Base-by-base conservation (phyloP, 2,888 invertebrate species). In the Timema podura region DNA sequence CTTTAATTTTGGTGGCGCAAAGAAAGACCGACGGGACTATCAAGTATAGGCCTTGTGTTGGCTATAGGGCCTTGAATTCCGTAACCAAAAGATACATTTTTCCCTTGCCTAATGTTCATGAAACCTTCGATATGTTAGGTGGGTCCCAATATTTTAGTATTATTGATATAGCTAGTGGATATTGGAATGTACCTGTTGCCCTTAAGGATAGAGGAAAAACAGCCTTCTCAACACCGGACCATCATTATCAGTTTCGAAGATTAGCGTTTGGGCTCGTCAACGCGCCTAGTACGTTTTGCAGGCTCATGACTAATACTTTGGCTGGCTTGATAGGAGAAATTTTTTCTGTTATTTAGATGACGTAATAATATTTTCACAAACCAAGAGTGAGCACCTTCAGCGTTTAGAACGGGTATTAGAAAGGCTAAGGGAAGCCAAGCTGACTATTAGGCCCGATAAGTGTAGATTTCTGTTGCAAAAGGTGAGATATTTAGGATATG, bases 401-500 rank as follows among this genome's bases (percentile, higher is more conserved):
- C 74, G 73, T 69, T 67, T 74, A 48, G 68, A 65, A 61, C 54
- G 51, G 44, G 71, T 75, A 15, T 74, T 75, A 45, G 70, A 74
- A 5, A 49, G 74, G 54, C 67, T 75, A 30, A 54, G 71, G 51
- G 54, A 61, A 46, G 73, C 74, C 16, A 72, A 73, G 45, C 66
- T 76, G 48, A 73, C 68, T 9, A 54, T 76, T 48, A 76, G 76
- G 49, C 65, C 73, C 5, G 68, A 65, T 8, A 76, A 76, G 72
- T 76, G 75, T 69, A 72, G 61, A 13, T 76, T 77, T 68, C 66
- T 72, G 47, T 64, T 67, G n/a, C 10, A 67, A 61, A n/a, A 71
- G 54, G 69, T 71, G 0, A 71, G 71, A 1, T 76, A 75, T 68
- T 70, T 78, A 11, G 78, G 78, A 9, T 76, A 77, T 64, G 57